Conservation (phyloP, 2,888 invertebrate species). For the Petrolisthes cinctipes region DNA sequence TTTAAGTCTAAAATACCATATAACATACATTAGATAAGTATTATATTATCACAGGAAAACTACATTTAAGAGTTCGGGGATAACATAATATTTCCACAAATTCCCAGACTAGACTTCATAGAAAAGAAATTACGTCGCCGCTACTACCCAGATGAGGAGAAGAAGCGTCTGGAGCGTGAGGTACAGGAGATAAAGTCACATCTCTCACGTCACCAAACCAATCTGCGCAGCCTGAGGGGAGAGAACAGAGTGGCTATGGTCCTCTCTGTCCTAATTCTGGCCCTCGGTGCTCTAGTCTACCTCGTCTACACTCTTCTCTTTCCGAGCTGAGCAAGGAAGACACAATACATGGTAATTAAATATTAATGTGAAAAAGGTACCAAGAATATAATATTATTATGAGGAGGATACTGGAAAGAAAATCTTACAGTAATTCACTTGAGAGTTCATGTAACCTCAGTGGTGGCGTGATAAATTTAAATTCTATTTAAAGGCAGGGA, state of each 20-base stretch:
- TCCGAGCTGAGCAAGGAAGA: slow-evolving; percentile 8
- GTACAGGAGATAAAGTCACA: slow-evolving; percentile 55
- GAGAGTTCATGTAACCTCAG: no score
- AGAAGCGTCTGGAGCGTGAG: slow-evolving; percentile 46
- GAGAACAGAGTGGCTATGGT: slow-evolving; percentile 58
- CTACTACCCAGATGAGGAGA: slow-evolving; percentile 50
- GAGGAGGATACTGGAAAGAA: no score
- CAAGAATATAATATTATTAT: no score
- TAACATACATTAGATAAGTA: background rate
- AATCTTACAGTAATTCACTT: no score
- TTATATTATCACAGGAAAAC: background rate
- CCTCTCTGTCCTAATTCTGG: slow-evolving; percentile 43
- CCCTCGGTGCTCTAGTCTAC: slow-evolving; percentile 40
- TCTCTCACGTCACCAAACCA: slow-evolving; percentile 47
- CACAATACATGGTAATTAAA: no score
- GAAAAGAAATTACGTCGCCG: slow-evolving; percentile 38
- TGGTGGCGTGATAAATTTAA: no score
- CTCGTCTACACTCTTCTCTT: slow-evolving; percentile 42
- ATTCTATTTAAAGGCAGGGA: no score
- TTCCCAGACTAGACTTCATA: slow-evolving; percentile 48
- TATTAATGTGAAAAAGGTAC: no score
- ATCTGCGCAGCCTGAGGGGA: slow-evolving; percentile 41
- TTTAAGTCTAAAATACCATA: no score
- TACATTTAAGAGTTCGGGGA: background rate
- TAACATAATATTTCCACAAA: background rate